Base-by-base conservation (phyloP, 2,797 vertebrate species). In the Salarias fasciatus region DNA sequence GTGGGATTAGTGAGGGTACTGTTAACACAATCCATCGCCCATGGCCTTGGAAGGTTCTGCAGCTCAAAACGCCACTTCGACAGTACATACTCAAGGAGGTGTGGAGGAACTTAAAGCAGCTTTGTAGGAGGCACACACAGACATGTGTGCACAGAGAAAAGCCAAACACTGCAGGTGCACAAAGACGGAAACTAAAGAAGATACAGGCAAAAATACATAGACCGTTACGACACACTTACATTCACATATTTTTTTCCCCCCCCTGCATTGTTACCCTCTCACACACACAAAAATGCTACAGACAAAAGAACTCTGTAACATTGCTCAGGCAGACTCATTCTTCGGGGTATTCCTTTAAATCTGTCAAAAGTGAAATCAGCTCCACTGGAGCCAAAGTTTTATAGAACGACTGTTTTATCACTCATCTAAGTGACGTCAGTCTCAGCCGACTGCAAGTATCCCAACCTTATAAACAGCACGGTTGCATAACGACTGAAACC, bases 21-120 rank as follows among this genome's bases (percentile, higher is more conserved):
- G 79, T 85, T 88, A 84, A 77, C 82, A 85, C 75, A 84, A 84
- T 82, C 80, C 76, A 81, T 81, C 8, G 83, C 82, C 85, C 5
- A 12, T 84, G 80, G 87, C 80, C 47, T 67, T 74, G 67, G 66
- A 79, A 43, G 78, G 58, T 77, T 84, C 72, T 57, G 37, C 64
- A 31, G 77, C 82, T 86, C 69, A 72, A 69, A 81, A 66, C 6
- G 51, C 62, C 50, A 65, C 57, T 44, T 63, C 69, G 59, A 54
- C 61, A 73, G 53, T 50, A 63, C 77, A 66, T 66, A 61, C 69
- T 82, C 14, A 1, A 38, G 63, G 52, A 77, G 69, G 52, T 83
- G 56, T 81, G 75, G 53, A 73, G 13, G 55, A 80, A 47, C 44
- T 66, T 73, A 80, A 79, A 84, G 78, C 68, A 69, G 65, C 72